Conservation (phyloP, 2,113 vertebrate species). For the Xenopus borealis region DNA sequence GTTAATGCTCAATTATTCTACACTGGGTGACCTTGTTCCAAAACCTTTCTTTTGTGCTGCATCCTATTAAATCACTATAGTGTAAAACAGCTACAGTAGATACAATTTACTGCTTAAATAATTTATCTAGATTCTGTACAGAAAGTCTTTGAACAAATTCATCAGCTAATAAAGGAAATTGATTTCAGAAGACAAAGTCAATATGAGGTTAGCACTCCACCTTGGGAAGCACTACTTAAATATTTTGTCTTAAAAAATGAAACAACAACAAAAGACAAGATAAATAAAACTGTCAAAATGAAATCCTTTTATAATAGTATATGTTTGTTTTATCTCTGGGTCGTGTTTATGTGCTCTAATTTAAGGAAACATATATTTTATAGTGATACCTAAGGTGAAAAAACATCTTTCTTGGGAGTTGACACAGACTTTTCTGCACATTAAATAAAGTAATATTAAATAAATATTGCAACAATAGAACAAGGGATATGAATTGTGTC, state of each 20-base stretch:
- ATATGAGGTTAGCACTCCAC: constrained; percentile 49
- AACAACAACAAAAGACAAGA: not conserved
- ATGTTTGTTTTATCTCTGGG: too few species aligned
- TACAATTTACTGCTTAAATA: constrained; percentile 63
- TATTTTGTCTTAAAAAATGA: constrained; percentile 23
- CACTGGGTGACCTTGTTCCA: constrained; percentile 51
- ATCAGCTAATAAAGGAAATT: constrained; percentile 73
- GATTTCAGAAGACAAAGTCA: constrained; percentile 63
- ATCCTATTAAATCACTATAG: constrained; percentile 45
- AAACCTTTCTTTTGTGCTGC: constrained; percentile 5
- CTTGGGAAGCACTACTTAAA: constrained; percentile 34
- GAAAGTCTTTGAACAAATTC: constrained; percentile 61
- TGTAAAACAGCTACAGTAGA: constrained; percentile 46
- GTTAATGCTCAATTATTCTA: not conserved
- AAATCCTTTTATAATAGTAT: too few species aligned
- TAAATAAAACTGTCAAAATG: not conserved
- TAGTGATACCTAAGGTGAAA: too few species aligned
- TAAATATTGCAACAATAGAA: too few species aligned
- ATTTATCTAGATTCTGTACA: constrained; percentile 60
- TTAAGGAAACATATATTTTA: too few species aligned
- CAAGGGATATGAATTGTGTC: too few species aligned
- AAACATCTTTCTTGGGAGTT: too few species aligned
- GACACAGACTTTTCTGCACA: too few species aligned
- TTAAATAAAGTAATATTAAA: too few species aligned
- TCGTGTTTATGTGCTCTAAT: too few species aligned